Evolutionary conservation across 2,888 invertebrate species (phyloP).

Genomic region (Idaea aversata): DNA sequence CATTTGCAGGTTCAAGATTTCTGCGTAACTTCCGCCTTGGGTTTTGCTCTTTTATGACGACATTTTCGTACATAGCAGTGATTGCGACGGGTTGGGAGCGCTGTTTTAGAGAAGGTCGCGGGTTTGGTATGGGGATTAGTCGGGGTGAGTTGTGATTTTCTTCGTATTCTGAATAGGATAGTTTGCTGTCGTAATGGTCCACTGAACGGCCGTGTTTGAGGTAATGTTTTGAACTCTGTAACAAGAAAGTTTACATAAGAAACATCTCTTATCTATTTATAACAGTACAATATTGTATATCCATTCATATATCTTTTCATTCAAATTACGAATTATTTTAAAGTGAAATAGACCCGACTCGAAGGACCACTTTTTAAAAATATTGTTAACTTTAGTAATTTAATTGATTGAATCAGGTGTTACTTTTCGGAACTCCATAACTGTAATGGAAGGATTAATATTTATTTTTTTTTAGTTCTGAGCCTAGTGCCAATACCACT

Average conservation of each 20-base stretch:
- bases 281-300: constrained; percentile 1
- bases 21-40: constrained; percentile 85
- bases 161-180: constrained; percentile 78
- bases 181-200: constrained; percentile 87
- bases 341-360: neutral
- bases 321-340: neutral
- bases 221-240: constrained; percentile 77
- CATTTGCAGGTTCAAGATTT: constrained; percentile 63
- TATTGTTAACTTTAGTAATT: too few relatives aligned
- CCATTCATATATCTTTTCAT: constrained; percentile 13
- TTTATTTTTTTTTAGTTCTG: too few relatives aligned
- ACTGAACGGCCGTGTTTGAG: constrained; percentile 87
- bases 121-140: constrained; percentile 68
- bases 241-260: constrained; percentile 42
- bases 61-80: constrained; percentile 86
- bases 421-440: too few relatives aligned
- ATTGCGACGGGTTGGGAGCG: constrained; percentile 85
- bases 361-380: neutral
- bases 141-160: constrained; percentile 70
- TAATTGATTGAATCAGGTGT: too few relatives aligned
- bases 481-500: too few relatives aligned
- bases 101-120: constrained; percentile 68
- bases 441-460: too few relatives aligned
- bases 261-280: constrained; percentile 3
- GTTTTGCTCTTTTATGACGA: constrained; percentile 85